Evolutionary conservation across 2,797 vertebrate genomes (phyloP).

Genomic region (Discoglossus pictus): DNA sequence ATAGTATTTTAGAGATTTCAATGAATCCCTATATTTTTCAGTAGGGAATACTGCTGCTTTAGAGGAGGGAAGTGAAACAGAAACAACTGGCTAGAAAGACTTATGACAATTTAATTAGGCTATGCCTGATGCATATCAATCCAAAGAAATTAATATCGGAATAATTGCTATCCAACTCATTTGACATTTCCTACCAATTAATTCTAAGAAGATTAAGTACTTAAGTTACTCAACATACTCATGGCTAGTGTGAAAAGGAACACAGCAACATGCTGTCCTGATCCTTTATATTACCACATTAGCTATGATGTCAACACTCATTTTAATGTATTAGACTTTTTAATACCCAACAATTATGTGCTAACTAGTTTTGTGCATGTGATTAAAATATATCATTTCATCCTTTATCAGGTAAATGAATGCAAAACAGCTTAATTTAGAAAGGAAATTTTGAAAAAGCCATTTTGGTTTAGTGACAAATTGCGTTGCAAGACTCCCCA

Average conservation of each 20-base stretch:
- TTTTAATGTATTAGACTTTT: slow-evolving; percentile 17
- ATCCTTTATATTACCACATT: slow-evolving; percentile 17
- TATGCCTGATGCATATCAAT: slow-evolving; percentile 28
- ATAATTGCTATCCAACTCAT: slow-evolving; percentile 33
- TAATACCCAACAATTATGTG: slow-evolving; percentile 17
- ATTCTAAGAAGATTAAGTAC: slow-evolving; percentile 29
- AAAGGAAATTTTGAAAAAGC: too few relatives aligned
- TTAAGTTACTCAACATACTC: slow-evolving; percentile 29
- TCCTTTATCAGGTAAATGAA: slow-evolving; percentile 6
- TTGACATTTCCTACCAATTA: slow-evolving; percentile 35
- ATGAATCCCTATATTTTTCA: not conserved
- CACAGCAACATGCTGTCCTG: not conserved
- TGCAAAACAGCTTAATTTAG: slow-evolving; percentile 14
- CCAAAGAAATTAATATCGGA: slow-evolving; percentile 35
- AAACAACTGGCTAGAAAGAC: slow-evolving; percentile 4
- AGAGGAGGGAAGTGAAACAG: not conserved
- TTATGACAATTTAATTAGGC: slow-evolving; percentile 30
- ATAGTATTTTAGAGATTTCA: too few relatives aligned
- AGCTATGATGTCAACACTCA: slow-evolving; percentile 25
- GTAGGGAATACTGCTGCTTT: slow-evolving; percentile 1
- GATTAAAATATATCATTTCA: slow-evolving; percentile 17
- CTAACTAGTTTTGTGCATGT: slow-evolving; percentile 29
- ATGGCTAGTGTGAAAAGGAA: slow-evolving; percentile 13
- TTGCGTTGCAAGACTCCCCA: too few relatives aligned
- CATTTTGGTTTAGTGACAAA: not conserved